phyloP scores from a whole-genome alignment of 2,797 vertebrate genomes.

The Manis pentadactyla region DNA sequence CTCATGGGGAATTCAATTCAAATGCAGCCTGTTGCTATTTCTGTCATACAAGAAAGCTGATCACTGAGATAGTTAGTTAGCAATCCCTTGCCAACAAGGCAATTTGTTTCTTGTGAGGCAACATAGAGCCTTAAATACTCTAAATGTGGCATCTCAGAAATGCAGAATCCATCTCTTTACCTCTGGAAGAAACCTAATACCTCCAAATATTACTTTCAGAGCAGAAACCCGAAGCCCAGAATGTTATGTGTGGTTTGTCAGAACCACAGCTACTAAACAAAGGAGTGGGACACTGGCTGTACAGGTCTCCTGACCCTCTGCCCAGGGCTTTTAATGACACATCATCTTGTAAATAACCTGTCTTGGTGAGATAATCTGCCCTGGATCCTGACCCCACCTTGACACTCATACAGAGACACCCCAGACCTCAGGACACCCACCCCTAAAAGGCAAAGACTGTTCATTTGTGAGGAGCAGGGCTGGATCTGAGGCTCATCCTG shows the following conservation, averaged over 20 bases:
- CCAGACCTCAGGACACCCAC: neutral
- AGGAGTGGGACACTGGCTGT: neutral
- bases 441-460: neutral
- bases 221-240: neutral
- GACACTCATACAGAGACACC: neutral
- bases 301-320: neutral
- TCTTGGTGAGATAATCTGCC: neutral
- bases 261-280: neutral
- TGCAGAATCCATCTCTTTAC: neutral
- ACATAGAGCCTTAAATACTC: neutral
- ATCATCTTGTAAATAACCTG: neutral
- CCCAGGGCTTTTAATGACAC: neutral
- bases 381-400: neutral
- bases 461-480: neutral
- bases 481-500: neutral
- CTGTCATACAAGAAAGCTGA: neutral
- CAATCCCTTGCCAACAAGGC: neutral
- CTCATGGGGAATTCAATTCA: neutral
- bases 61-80: neutral
- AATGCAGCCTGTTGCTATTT: neutral
- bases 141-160: slow-evolving; percentile 14
- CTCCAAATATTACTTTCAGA: neutral
- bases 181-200: neutral
- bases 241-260: neutral
- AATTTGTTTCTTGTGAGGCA: neutral